Evolutionary conservation across 2,113 vertebrate genomes (phyloP), one percentile per base, ranked within the genome.

Genomic region (Hemichromis elongatus): DNA sequence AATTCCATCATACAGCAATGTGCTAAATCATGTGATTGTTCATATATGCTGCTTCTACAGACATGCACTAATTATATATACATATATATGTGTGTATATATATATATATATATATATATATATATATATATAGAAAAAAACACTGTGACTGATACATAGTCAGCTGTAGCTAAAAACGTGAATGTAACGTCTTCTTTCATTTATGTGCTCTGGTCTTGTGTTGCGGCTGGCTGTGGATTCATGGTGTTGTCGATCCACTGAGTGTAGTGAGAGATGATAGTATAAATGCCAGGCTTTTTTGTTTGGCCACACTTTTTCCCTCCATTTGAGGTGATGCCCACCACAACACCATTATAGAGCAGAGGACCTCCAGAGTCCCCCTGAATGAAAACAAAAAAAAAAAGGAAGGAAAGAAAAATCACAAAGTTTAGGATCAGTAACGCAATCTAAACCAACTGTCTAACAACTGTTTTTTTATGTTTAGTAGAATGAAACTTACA

Each of bases 271-370:
- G 97, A 97, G 91, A 98, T 95, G 77, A 96, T 93, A 0, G 97
- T 97, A 91, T 98, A 98, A 70, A 98, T 92, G 3, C 97, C 97
- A 2, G 97, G 97, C 87, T 96, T 97, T 52, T 33, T 95, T 3
- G 87, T 10, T 26, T 96, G 92, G 0, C 96, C 97, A 70, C 97
- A 98, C 63, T 96, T 97, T 88, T 95, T 96, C 12, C 97, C 97
- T 9, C 97, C 97, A 56, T 97, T 97, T 50, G 97, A 98, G 2
- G 97, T 97, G 87, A 98, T 96, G 28, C 97, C 97, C 55, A 97
- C 96, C 5, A 87, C 96, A 33, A 94, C 56, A 2, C 93, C 93
- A 0, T 96, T 93, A 86, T 73, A 94, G 79, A 95, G 89, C 57
- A 95, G 90, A 21, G 95, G 95, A 30, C 95, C 95, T 0, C 95